A percentile compares a stretch with the other conserved stretches of the same genome.
Evolutionary conservation across 1,140 invertebrate genomes (phyloP).

Genomic region (Drosophila pachea): DNA sequence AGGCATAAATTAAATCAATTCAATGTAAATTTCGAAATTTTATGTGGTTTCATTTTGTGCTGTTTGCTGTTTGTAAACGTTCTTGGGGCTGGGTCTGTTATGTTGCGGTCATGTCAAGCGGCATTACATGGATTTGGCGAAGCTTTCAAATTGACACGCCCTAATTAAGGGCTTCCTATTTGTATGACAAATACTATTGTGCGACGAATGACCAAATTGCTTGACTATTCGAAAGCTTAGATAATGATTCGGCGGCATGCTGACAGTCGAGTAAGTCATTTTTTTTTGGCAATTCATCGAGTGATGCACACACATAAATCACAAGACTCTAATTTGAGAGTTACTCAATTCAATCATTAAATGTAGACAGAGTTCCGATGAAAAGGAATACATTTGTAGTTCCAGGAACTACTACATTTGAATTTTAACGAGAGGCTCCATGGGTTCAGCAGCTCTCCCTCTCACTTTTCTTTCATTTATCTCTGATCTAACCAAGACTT

Average conservation of each 20-base stretch:
- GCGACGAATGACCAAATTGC: too few relatives aligned
- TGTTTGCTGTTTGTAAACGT: conserved; percentile 33
- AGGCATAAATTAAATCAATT: conserved; percentile 61
- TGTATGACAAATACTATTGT: background rate
- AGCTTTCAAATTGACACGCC: conserved; percentile 29
- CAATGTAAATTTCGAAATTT: conserved; percentile 70
- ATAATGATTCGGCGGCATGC: too few relatives aligned
- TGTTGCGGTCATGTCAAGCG: conserved; percentile 17
- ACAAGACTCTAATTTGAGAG: background rate
- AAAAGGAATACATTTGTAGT: too few relatives aligned
- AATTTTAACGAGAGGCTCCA: too few relatives aligned
- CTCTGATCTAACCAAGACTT: conserved; percentile 27
- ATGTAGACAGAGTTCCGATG: too few relatives aligned
- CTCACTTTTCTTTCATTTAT: too few relatives aligned
- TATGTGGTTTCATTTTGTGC: conserved; percentile 52
- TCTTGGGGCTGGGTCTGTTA: conserved; percentile 43
- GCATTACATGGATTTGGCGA: conserved; percentile 21
- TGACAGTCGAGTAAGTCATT: too few relatives aligned
- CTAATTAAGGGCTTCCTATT: conserved; percentile 18
- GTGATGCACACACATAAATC: too few relatives aligned
- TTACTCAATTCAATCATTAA: conserved; percentile 15
- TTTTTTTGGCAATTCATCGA: too few relatives aligned
- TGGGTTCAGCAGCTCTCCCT: too few relatives aligned
- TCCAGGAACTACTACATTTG: too few relatives aligned
- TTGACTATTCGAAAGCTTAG: too few relatives aligned